Percentiles rank a stretch among this genome's conserved stretches.
Conservation (phyloP, 2,113 vertebrate genomes). For the Galbula dea region DNA sequence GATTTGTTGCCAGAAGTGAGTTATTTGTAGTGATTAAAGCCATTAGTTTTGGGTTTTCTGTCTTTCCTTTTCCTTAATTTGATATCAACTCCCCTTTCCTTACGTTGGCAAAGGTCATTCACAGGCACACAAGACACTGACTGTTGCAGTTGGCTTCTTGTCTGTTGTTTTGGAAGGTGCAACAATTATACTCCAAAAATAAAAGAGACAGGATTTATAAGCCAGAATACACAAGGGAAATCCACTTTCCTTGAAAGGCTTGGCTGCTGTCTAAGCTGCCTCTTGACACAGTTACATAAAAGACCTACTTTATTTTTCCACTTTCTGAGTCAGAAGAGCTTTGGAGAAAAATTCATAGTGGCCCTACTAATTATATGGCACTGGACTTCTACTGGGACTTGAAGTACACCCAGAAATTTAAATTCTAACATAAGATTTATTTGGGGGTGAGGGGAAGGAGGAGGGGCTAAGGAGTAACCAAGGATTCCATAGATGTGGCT, state of each 20-base stretch:
- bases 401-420: neutral
- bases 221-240: slow-evolving; percentile 76
- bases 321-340: slow-evolving; percentile 12
- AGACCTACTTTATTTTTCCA: slow-evolving; percentile 66
- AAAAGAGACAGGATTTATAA: slow-evolving; percentile 61
- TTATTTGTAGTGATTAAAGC: neutral
- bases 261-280: slow-evolving; percentile 59
- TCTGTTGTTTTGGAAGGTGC: slow-evolving; percentile 62
- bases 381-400: neutral
- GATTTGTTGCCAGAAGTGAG: neutral
- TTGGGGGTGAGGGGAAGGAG: neutral
- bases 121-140: slow-evolving; percentile 40
- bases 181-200: slow-evolving; percentile 69
- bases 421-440: neutral
- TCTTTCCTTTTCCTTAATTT: neutral
- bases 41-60: neutral
- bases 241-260: slow-evolving; percentile 74
- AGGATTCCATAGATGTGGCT: neutral
- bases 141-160: slow-evolving; percentile 62
- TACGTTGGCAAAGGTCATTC: slow-evolving; percentile 22
- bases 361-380: neutral
- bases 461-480: neutral
- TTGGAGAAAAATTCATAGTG: neutral
- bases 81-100: neutral
- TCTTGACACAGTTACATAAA: slow-evolving; percentile 55